Base-by-base conservation (phyloP, 1,140 invertebrate genomes). In the Parasteatoda tepidariorum region DNA sequence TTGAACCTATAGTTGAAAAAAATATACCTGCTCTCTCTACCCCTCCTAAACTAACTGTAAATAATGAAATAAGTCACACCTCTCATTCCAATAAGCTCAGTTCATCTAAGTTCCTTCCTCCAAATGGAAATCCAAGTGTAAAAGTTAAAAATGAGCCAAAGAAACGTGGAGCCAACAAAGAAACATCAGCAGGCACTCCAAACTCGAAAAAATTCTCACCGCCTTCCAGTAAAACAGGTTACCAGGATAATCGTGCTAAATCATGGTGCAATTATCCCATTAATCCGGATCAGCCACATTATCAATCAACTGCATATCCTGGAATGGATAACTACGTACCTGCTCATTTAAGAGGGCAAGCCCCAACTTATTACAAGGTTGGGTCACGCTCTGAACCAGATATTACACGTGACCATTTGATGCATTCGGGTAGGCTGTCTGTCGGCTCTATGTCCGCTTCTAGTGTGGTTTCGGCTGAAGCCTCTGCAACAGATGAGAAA, bases 261-360 rank as follows among this genome's bases (percentile, higher is more conserved):
- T 61, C 54, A 18, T 82, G 78, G 78, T 70, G 78, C 68, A 64
- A 67, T 11, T 82, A 82, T 31, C 57, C 66, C 33, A 24, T n/a
- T 34, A 78, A 28, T 67, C 15, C n/a, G 2, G 75, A 78, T 9
- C 13, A 57, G 9, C 24, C 33, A 26, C 15, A 6, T 74, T 76
- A 30, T 31, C 75, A 78, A 24, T 34, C 62, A 67, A 59, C 55
- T 62, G n/a, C 61, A 30, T 31, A 82, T 70, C 41, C 66, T 18
- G 26, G 54, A 6, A 28, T 28, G 4, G 61, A 83, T 34, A 61
- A 22, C 48, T 31, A 62, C 54, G 30, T 26, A 24, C 54, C 68
- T 18, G 41, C 68, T 18, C 1, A 18, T 7, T 2, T 33, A 28
- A 74, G 73, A 66, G 57, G 34, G 22, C 70, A 66, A 6, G 13